Conservation (phyloP, 2,797 vertebrate genomes). For the Chloroceryle amazona region DNA sequence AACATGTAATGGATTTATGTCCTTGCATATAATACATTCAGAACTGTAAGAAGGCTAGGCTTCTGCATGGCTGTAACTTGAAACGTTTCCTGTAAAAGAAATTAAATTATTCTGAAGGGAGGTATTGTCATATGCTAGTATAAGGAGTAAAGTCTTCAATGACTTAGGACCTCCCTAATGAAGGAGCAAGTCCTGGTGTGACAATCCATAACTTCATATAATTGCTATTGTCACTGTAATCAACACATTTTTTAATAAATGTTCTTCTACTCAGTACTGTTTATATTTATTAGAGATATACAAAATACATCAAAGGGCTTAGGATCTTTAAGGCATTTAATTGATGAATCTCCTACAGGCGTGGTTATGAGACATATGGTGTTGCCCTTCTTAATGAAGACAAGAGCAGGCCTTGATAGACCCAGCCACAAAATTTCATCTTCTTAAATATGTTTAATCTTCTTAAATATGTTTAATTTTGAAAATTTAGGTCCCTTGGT, state of each 20-base stretch:
- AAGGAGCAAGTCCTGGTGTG: not conserved
- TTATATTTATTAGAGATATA: not conserved
- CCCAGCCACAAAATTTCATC: not conserved
- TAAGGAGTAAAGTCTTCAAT: not conserved
- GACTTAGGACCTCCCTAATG: not conserved
- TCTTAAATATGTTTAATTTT: not conserved
- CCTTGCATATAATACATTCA: not conserved
- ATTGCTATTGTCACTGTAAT: not conserved
- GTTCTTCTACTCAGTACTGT: not conserved
- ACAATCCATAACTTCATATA: not conserved
- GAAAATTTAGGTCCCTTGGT: not conserved
- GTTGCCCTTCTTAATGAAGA: not conserved
- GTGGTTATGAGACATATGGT: not conserved
- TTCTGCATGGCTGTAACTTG: not conserved
- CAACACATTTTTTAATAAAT: not conserved
- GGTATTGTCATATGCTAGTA: not conserved
- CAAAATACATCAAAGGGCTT: not conserved
- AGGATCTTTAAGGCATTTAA: not conserved
- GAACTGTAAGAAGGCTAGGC: not conserved
- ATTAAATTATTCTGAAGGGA: not conserved
- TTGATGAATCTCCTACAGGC: not conserved
- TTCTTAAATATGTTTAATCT: not conserved
- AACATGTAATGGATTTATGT: not conserved
- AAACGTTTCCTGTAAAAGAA: not conserved
- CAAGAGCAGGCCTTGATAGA: not conserved